Conservation (phyloP, 1,140 invertebrate genomes). For the Pantala flavescens region DNA sequence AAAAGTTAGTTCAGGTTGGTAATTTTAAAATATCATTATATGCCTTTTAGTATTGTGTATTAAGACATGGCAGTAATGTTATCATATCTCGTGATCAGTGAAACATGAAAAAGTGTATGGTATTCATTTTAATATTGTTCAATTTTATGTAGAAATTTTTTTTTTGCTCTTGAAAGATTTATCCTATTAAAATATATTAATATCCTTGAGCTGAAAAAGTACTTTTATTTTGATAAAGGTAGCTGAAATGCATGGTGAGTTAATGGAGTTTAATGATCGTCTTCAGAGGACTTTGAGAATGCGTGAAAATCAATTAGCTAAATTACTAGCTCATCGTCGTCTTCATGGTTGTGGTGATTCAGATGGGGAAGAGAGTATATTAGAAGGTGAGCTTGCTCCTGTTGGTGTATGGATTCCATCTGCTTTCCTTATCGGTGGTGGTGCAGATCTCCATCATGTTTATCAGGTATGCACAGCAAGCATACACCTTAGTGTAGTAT, state of each 20-base stretch:
- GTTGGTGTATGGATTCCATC: constrained; percentile 88
- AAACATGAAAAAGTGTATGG: no score
- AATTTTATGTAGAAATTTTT: no score
- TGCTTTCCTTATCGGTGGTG: constrained; percentile 71
- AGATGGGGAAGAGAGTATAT: constrained; percentile 12
- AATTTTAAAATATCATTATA: no score
- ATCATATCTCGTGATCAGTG: no score
- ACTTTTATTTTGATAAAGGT: constrained; percentile 43
- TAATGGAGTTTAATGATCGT: constrained; percentile 85
- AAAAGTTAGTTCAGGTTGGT: constrained; percentile 72
- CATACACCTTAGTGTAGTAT: constrained; percentile 4
- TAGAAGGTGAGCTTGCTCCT: constrained; percentile 35
- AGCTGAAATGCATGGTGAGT: constrained; percentile 90
- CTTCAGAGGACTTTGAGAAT: constrained; percentile 41
- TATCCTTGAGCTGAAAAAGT: no score
- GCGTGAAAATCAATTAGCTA: background rate
- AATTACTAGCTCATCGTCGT: background rate
- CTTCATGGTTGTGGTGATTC: background rate
- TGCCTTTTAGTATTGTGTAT: background rate
- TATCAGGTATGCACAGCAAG: no score
- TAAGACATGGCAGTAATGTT: background rate
- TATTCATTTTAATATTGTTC: no score
- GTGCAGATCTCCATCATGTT: constrained; percentile 68
- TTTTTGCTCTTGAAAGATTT: no score
- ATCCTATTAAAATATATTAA: no score